Conservation (phyloP, 2,113 vertebrate genomes). For the Festucalex cinctus region DNA sequence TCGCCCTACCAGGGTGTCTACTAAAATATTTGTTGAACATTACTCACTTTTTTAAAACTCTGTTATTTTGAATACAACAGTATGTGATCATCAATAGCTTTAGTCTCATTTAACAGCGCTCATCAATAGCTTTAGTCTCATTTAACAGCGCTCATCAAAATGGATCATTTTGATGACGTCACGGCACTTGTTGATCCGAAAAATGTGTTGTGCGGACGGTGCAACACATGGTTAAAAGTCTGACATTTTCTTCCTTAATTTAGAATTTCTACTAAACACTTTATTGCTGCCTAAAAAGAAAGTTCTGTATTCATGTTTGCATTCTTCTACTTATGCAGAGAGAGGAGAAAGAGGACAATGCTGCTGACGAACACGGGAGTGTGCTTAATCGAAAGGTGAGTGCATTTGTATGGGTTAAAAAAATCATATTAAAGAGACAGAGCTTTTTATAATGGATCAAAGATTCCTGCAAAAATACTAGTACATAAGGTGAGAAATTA, state of each 20-base stretch:
- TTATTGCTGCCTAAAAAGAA: background rate
- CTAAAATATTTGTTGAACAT: background rate
- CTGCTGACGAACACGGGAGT: conserved; percentile 84
- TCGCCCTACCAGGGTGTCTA: too few species aligned
- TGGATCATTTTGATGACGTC: conserved; percentile 36
- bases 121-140: conserved; percentile 45
- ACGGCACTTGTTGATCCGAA: conserved; percentile 18
- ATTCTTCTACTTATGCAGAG: conserved; percentile 67
- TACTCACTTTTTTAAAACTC: conserved; percentile 8
- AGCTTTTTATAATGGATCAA: conserved; percentile 13
- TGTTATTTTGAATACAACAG: background rate
- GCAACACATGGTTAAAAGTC: conserved; percentile 45
- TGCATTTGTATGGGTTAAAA: conserved; percentile 1
- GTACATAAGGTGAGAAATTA: conserved; percentile 12
- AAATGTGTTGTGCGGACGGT: conserved; percentile 47
- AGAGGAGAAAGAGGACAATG: conserved; percentile 78
- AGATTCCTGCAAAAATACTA: conserved; percentile 1
- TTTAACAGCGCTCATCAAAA: conserved; percentile 43
- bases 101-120: conserved; percentile 20
- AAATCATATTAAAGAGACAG: background rate
- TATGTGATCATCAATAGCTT: conserved; percentile 26
- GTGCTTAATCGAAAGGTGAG: conserved; percentile 84
- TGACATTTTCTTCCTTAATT: conserved; percentile 19
- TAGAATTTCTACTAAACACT: conserved; percentile 19
- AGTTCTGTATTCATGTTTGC: background rate